Evolutionary conservation across 2,113 vertebrate genomes (phyloP).

Genomic region (Sporophila hypoxantha): DNA sequence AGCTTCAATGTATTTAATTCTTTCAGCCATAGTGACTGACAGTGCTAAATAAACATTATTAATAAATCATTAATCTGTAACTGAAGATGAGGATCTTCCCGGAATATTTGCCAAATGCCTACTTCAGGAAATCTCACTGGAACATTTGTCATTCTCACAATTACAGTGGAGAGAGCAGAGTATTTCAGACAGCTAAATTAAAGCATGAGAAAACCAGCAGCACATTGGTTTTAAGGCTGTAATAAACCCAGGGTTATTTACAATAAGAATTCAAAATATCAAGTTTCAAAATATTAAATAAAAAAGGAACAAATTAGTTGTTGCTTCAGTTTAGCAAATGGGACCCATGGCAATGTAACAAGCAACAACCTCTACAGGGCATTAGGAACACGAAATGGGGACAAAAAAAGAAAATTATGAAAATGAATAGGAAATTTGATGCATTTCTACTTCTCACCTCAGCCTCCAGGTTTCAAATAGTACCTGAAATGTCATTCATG

Average conservation of each 20-base stretch:
- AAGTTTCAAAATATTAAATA: neutral
- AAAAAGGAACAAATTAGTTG: neutral
- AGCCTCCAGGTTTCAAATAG: slow-evolving; percentile 40
- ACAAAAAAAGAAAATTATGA: neutral
- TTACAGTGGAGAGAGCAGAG: neutral
- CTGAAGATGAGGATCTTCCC: slow-evolving; percentile 48
- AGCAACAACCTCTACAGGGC: slow-evolving; percentile 3
- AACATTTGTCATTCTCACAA: slow-evolving; percentile 47
- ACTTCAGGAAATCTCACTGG: slow-evolving; percentile 46
- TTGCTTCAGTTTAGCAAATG: neutral
- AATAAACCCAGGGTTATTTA: slow-evolving; percentile 12
- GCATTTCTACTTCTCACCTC: slow-evolving; percentile 1
- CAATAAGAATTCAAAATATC: neutral
- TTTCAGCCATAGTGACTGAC: slow-evolving; percentile 58
- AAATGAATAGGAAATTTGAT: slow-evolving; percentile 25
- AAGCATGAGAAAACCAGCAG: neutral
- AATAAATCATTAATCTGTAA: slow-evolving; percentile 80
- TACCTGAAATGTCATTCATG: slow-evolving; percentile 62
- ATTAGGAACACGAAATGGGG: neutral
- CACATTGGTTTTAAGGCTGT: neutral
- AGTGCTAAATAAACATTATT: slow-evolving; percentile 71
- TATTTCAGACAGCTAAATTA: slow-evolving; percentile 12
- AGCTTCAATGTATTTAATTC: slow-evolving; percentile 49
- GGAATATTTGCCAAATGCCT: slow-evolving; percentile 12
- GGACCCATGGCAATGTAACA: neutral